Conservation (phyloP, 1,140 invertebrate genomes). For the Globodera ellingtonae region DNA sequence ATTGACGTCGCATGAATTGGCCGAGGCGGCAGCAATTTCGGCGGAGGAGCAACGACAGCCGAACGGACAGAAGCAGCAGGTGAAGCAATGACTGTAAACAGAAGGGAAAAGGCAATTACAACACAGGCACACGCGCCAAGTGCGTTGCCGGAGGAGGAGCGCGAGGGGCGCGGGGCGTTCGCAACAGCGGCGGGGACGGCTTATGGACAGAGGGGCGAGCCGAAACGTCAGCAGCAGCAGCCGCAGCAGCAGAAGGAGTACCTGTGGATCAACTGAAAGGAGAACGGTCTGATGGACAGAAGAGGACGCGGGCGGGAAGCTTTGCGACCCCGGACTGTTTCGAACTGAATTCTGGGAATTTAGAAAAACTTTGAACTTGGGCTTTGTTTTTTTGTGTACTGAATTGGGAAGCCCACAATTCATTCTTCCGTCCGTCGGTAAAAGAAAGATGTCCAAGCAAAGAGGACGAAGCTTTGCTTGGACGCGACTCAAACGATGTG, state of each 20-base stretch:
- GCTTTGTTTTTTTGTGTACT: too few species aligned
- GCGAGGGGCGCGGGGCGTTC: background rate
- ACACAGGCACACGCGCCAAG: conserved; percentile 9
- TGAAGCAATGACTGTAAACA: background rate
- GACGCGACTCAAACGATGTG: too few species aligned
- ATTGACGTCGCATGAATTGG: background rate
- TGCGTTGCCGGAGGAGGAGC: background rate
- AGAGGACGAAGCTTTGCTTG: too few species aligned
- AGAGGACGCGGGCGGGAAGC: too few species aligned
- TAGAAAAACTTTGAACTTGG: too few species aligned
- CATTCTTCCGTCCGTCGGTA: too few species aligned
- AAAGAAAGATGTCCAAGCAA: too few species aligned
- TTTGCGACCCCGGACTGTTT: too few species aligned
- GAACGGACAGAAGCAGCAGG: background rate
- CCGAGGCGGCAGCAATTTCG: background rate
- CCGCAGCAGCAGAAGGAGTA: background rate
- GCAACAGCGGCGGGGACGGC: background rate
- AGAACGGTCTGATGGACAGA: too few species aligned
- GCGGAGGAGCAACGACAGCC: background rate
- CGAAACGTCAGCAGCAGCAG: background rate
- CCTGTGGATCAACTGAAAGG: background rate
- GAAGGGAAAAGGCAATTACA: background rate
- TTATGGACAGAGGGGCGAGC: background rate
- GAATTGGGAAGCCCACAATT: too few species aligned
- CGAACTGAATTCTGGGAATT: too few species aligned